A percentile compares a stretch with the other conserved stretches of the same genome.
Evolutionary conservation across 30 jellyfish, hydroid and myxozoan genomes (phyloP).

Genomic region (Chrysaora quinquecirrha): DNA sequence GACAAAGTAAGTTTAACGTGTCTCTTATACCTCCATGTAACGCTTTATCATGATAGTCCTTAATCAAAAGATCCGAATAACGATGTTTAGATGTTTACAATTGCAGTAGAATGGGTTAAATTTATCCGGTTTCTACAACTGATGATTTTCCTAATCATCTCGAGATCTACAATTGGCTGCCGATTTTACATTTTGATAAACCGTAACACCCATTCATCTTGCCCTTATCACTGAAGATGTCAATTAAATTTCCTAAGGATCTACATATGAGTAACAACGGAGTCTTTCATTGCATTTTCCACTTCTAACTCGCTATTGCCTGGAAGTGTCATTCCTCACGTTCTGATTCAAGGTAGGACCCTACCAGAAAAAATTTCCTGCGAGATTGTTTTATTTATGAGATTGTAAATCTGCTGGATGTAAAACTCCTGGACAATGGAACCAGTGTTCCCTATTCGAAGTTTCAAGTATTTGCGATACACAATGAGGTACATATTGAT

Average conservation of each 20-base stretch:
- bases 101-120: slow-evolving; percentile 1
- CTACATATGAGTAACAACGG: slow-evolving; percentile 2
- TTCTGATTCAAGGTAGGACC: slow-evolving; percentile 49
- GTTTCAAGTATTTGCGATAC: slow-evolving; percentile 9
- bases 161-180: slow-evolving; percentile 11
- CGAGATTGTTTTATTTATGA: slow-evolving; percentile 13
- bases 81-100: slow-evolving; percentile 5
- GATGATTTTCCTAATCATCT: slow-evolving; percentile 2
- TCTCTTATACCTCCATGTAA: slow-evolving; percentile 6
- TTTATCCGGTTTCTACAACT: slow-evolving; percentile 1
- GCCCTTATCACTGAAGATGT: not conserved
- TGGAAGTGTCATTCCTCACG: slow-evolving; percentile 23
- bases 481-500: slow-evolving; percentile 40
- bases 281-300: slow-evolving; percentile 22
- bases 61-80: not conserved
- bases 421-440: slow-evolving; percentile 13
- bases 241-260: no score
- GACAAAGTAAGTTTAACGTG: not conserved
- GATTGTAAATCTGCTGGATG: slow-evolving; percentile 62
- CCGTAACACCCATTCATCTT: not conserved
- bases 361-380: slow-evolving; percentile 54
- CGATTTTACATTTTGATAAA: not conserved
- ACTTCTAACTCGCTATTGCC: slow-evolving; percentile 11
- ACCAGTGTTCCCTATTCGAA: not conserved
- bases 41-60: slow-evolving; percentile 5